Conservation (phyloP, 2,113 vertebrate genomes). For the Heterotilapia buettikoferi region DNA sequence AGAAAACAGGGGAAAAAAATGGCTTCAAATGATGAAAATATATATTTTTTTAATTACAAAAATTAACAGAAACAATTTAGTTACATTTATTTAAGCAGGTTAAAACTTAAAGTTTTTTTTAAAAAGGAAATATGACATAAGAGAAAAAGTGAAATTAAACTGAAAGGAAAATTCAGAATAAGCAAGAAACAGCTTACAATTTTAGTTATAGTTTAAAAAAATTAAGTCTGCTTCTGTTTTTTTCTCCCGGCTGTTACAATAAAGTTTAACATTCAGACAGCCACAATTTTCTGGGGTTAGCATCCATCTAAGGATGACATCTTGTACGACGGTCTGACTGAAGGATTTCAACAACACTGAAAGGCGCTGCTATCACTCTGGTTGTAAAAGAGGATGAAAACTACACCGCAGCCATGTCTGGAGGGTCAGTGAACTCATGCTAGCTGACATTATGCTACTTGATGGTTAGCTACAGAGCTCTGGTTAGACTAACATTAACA, state of each 20-base stretch:
- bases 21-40: background rate
- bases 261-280: background rate
- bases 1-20: background rate
- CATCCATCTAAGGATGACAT: background rate
- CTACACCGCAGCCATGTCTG: background rate
- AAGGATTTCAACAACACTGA: background rate
- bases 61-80: background rate
- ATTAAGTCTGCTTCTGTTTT: background rate
- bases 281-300: background rate
- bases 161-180: background rate
- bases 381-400: background rate
- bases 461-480: background rate
- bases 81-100: background rate
- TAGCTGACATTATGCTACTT: background rate
- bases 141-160: background rate
- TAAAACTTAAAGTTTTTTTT: background rate
- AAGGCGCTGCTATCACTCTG: background rate
- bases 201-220: background rate
- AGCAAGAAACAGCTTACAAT: background rate
- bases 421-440: background rate
- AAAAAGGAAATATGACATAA: background rate
- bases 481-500: background rate
- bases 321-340: background rate
- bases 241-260: background rate
- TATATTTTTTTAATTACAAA: accelerated